Evolutionary conservation across 2,888 invertebrate genomes (phyloP).

Genomic region (Paralinhomoeus sp.): DNA sequence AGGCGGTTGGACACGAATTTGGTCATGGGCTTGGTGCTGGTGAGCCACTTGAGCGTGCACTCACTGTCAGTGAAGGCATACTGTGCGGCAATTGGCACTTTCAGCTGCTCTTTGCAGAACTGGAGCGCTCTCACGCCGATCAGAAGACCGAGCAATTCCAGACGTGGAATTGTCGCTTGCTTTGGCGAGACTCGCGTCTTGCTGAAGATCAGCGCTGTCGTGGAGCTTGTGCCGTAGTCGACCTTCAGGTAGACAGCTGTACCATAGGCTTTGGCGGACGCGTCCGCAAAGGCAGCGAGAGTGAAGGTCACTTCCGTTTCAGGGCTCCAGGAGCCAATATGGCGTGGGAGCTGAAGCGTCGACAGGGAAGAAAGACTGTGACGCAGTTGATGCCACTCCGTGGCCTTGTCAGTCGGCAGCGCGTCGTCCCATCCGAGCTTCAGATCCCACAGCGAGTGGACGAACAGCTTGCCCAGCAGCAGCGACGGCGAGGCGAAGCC

Average conservation of each 20-base stretch:
- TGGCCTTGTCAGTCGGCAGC: constrained; percentile 1
- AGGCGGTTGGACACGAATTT: neutral
- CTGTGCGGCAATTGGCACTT: neutral
- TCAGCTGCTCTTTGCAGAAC: neutral
- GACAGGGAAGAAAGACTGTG: neutral
- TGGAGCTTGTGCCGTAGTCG: neutral
- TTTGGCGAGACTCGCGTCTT: neutral
- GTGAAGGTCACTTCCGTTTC: no score
- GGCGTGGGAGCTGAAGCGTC: neutral
- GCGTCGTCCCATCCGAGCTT: constrained; percentile 16
- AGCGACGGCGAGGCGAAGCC: constrained; percentile 12
- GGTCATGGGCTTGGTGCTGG: no score
- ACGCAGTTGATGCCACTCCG: neutral
- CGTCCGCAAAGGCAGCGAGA: constrained; percentile 9
- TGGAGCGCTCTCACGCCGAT: neutral
- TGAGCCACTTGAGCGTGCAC: neutral
- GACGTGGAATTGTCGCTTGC: neutral
- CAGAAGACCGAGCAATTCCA: neutral
- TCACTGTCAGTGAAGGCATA: neutral
- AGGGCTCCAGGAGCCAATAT: neutral
- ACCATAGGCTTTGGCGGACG: constrained; percentile 7
- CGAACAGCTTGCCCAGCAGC: constrained; percentile 11
- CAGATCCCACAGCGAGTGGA: constrained; percentile 13
- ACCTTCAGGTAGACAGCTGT: constrained; percentile 5
- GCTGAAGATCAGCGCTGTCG: neutral